phyloP scores from a whole-genome alignment of 2,888 invertebrate species.

The Eupithecia centaureata region DNA sequence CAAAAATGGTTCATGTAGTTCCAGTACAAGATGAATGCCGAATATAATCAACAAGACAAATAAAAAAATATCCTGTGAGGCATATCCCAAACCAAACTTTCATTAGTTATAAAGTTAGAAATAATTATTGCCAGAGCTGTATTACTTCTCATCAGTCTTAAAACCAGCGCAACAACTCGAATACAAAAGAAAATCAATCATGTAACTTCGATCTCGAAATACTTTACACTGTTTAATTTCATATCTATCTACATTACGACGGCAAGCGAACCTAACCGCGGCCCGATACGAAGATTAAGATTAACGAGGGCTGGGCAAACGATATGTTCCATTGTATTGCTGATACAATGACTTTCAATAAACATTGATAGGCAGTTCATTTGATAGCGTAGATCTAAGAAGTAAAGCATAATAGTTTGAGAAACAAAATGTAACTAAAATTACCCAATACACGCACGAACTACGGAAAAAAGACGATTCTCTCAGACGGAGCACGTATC shows the following conservation, averaged over 20 bases:
- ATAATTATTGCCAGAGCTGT: neutral
- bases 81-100: neutral
- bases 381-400: neutral
- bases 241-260: slow-evolving; percentile 39
- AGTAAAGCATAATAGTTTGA: too few relatives aligned
- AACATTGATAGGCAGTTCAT: slow-evolving; percentile 67
- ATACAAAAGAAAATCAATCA: neutral
- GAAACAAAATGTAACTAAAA: too few relatives aligned
- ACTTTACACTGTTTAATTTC: slow-evolving; percentile 42
- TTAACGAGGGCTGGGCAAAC: slow-evolving; percentile 68
- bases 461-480: too few relatives aligned
- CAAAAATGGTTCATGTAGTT: neutral
- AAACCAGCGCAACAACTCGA: neutral
- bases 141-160: neutral
- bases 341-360: slow-evolving; percentile 78
- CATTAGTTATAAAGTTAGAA: neutral
- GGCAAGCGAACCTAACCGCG: slow-evolving; percentile 58
- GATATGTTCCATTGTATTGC: slow-evolving; percentile 70
- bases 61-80: neutral
- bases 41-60: neutral
- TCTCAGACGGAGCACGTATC: too few relatives aligned
- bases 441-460: too few relatives aligned
- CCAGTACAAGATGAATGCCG: neutral
- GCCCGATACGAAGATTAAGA: slow-evolving; percentile 73
- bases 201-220: slow-evolving; percentile 16